These are phyloP conservation scores for Panthera tigris DNA, from an alignment of 2,113 vertebrate species.

Conservation along the genomic window DNA sequence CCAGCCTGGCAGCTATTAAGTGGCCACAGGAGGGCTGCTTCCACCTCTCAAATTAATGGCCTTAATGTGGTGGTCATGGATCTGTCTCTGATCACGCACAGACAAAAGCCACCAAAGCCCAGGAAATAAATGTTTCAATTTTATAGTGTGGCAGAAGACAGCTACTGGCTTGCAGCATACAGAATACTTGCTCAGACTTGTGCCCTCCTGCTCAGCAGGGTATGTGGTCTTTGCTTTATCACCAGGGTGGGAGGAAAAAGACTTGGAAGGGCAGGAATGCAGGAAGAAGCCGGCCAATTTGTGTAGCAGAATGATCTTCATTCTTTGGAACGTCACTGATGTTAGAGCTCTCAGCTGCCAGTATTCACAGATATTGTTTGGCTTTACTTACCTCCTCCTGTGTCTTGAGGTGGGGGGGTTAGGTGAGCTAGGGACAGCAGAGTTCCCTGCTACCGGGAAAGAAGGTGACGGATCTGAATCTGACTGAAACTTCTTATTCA, in stretches of 20 bases:
- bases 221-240: not conserved
- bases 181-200: not conserved
- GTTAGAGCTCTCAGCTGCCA: not conserved
- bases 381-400: not conserved
- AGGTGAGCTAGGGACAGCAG: not conserved
- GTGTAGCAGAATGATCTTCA: not conserved
- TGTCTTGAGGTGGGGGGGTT: not conserved
- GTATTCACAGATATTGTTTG: not conserved
- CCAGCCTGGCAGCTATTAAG: not conserved
- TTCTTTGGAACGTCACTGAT: not conserved
- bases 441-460: not conserved
- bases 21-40: not conserved
- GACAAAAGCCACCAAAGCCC: not conserved
- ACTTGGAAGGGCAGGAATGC: conserved; percentile 15
- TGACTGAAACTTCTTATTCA: conserved; percentile 4
- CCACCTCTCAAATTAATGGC: not conserved
- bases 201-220: not conserved
- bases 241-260: not conserved
- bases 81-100: not conserved
- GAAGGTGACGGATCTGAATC: not conserved
- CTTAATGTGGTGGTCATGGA: not conserved
- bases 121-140: not conserved
- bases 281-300: not conserved
- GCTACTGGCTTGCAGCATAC: not conserved
- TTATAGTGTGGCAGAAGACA: not conserved